phyloP scores from a whole-genome alignment of 2,113 vertebrate species.

The Rissa tridactyla region DNA sequence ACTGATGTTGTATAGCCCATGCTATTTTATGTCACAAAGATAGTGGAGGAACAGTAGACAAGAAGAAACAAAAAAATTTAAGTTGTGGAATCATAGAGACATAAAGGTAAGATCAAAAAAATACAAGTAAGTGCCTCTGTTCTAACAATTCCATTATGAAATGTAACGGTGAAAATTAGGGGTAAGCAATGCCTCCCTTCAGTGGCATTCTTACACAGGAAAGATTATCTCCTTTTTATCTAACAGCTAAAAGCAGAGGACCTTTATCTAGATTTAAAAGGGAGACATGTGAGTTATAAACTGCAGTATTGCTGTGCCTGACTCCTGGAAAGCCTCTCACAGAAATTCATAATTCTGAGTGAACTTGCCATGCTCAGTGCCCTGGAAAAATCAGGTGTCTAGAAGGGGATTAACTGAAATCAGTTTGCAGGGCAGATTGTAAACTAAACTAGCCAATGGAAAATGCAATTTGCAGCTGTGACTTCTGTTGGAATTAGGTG shows the following conservation, averaged over 20 bases:
- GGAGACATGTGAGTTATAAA: neutral
- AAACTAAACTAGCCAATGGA: neutral
- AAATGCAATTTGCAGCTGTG: neutral
- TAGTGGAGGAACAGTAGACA: neutral
- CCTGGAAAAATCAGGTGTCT: neutral
- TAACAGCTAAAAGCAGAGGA: neutral
- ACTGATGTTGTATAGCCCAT: neutral
- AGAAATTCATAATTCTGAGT: neutral
- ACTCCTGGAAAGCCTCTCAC: neutral
- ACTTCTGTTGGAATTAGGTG: neutral
- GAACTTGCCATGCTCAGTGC: neutral
- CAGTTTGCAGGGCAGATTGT: neutral
- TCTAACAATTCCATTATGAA: neutral
- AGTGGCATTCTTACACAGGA: neutral
- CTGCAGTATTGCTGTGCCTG: neutral
- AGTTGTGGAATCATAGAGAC: neutral
- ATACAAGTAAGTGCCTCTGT: neutral
- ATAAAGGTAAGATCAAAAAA: neutral
- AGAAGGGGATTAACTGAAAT: neutral
- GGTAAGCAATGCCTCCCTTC: neutral
- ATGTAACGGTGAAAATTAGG: neutral
- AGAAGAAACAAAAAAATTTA: neutral
- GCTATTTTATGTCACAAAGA: neutral
- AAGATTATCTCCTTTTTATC: neutral
- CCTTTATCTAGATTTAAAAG: neutral